Base-by-base conservation (phyloP, 2,888 invertebrate species). In the Asteroscopus sphinx region DNA sequence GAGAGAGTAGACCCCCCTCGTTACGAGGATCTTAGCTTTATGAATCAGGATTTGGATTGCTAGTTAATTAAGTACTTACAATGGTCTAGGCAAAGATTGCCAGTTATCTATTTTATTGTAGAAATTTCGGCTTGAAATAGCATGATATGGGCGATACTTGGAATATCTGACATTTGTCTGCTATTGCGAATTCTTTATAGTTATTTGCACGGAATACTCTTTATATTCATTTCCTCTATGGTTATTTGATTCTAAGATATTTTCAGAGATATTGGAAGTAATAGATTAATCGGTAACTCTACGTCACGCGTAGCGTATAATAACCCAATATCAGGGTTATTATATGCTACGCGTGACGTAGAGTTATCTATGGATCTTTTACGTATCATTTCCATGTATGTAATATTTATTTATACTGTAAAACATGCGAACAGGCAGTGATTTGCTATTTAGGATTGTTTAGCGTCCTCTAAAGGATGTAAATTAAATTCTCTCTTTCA, bases 371-470 rank as follows among this genome's bases (percentile, higher is more conserved):
- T 11, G 36, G 8, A 5, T 16, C 13, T 16, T n/a, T 26, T 36
- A 39, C 7, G 1, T 8, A 7, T 45, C 6, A 42, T 42, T 42
- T 17, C 17, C 4, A 26, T 21, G 25, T 12, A 37, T 40, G 16
- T 15, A 41, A 28, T 47, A 13, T 54, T 67, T 42, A 46, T 36
- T 57, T 49, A 58, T 44, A 32, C 13, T 4, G 37, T 39, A 11
- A 49, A 46, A 42, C 55, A 70, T 25, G 70, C 54, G 64, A 46
- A 13, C n/a, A 30, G 28, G 16, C 33, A 37, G 65, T 65, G 65
- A 64, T 47, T n/a, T 70, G 28, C 39, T 44, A 28, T 47, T 65
- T 39, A 70, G 13, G 21, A 37, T 35, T 55, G 44, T 39, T 66
- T 66, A 66, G 66, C 71, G 12, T 32, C 11, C 17, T 3, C 8